Percentiles rank a stretch among this genome's conserved stretches.
Conservation (phyloP, 2,888 invertebrate species). For the Dynastes maya region DNA sequence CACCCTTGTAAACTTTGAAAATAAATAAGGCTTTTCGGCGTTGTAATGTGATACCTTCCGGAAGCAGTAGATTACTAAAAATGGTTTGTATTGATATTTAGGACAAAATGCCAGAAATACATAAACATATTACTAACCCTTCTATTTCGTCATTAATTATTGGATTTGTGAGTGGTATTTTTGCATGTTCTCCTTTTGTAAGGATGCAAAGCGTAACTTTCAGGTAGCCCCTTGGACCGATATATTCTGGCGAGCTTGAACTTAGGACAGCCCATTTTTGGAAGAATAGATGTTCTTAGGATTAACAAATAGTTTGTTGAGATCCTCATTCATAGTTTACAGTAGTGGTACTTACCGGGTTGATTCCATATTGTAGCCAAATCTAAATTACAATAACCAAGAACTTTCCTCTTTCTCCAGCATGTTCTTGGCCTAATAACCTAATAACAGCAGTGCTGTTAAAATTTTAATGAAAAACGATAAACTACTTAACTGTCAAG, state of each 20-base stretch:
- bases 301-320: neutral
- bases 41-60: conserved; percentile 71
- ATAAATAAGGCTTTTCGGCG: conserved; percentile 73
- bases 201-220: conserved; percentile 87
- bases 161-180: conserved; percentile 71
- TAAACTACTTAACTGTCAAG: conserved; percentile 72
- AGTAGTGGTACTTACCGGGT: conserved; percentile 70
- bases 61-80: conserved; percentile 79
- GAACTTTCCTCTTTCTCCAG: conserved; percentile 70
- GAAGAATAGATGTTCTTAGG: conserved; percentile 83
- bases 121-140: conserved; percentile 69
- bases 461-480: conserved; percentile 13
- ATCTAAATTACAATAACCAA: conserved; percentile 79
- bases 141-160: conserved; percentile 82
- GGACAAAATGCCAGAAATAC: conserved; percentile 39
- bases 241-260: conserved; percentile 72
- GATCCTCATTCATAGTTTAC: neutral
- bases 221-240: conserved; percentile 81
- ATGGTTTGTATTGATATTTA: neutral
- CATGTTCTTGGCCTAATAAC: conserved; percentile 65
- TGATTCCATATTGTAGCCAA: conserved; percentile 83
- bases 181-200: conserved; percentile 79
- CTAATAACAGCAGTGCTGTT: conserved; percentile 54
- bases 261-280: conserved; percentile 90
- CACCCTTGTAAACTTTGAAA: conserved; percentile 74